Conservation (phyloP, 2,797 vertebrate genomes). For the Somateria mollissima region DNA sequence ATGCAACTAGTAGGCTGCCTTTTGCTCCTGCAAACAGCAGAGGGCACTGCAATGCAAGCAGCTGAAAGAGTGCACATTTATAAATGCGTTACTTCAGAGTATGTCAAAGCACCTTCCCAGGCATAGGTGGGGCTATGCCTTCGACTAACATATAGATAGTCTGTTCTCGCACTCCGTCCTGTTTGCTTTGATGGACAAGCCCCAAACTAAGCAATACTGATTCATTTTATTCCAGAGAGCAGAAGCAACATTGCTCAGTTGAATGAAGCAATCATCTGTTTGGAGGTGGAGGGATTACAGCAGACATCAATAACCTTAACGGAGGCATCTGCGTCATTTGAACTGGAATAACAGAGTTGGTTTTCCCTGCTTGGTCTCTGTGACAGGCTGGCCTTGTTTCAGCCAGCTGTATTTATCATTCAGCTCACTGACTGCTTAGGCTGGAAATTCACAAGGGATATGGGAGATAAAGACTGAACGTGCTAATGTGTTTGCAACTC, state of each 20-base stretch:
- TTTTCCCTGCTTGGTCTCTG: not conserved
- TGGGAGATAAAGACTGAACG: not conserved
- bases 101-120: not conserved
- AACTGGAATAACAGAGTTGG: not conserved
- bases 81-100: rapidly evolving
- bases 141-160: rapidly evolving
- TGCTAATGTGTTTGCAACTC: not conserved
- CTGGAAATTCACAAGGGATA: not conserved
- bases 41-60: conserved; percentile 42
- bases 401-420: not conserved
- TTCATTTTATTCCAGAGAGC: not conserved
- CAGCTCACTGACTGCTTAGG: not conserved
- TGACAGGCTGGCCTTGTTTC: not conserved
- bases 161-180: not conserved
- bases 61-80: rapidly evolving
- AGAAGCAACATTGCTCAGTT: rapidly evolving
- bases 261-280: rapidly evolving
- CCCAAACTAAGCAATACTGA: rapidly evolving
- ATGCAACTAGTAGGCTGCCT: rapidly evolving
- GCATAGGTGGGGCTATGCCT: rapidly evolving
- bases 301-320: not conserved
- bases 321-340: not conserved
- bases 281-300: not conserved
- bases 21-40: not conserved
- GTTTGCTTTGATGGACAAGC: not conserved